Evolutionary conservation across 2,888 invertebrate genomes (phyloP).

Genomic region (Serrognathus titanus): DNA sequence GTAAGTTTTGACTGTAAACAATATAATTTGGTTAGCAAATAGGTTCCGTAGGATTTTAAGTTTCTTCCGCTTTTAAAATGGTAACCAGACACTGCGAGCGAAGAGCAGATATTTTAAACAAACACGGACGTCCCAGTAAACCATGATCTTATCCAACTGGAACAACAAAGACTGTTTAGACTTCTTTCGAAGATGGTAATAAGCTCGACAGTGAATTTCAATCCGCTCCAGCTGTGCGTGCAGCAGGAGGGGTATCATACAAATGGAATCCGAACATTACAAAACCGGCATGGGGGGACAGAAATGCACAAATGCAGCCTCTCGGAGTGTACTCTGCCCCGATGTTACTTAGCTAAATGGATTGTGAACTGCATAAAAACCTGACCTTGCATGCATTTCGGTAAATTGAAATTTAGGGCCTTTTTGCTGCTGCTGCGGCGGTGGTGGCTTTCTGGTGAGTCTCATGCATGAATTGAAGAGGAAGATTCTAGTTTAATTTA

Average conservation of each 20-base stretch:
- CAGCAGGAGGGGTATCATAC: slow-evolving; percentile 30
- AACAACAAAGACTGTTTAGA: slow-evolving; percentile 42
- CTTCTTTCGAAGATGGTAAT: slow-evolving; percentile 40
- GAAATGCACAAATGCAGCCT: slow-evolving; percentile 21
- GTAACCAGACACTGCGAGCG: slow-evolving; percentile 15
- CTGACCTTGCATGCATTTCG: slow-evolving; percentile 27
- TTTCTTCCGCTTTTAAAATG: too few relatives aligned
- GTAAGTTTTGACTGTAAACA: too few relatives aligned
- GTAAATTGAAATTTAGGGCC: too few relatives aligned
- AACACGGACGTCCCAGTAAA: slow-evolving; percentile 14
- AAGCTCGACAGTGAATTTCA: slow-evolving; percentile 28
- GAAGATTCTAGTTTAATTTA: too few relatives aligned
- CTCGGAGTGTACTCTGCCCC: background rate
- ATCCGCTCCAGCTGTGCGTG: slow-evolving; percentile 30
- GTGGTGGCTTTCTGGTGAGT: too few relatives aligned
- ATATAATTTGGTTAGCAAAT: too few relatives aligned
- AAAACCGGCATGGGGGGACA: slow-evolving; percentile 32
- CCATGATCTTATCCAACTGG: slow-evolving; percentile 36
- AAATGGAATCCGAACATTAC: slow-evolving; percentile 41
- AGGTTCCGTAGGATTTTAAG: too few relatives aligned
- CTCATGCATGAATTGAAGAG: too few relatives aligned
- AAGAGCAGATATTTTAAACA: slow-evolving; percentile 11
- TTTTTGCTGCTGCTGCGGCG: too few relatives aligned
- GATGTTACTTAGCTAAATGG: slow-evolving; percentile 26
- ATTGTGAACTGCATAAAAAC: slow-evolving; percentile 24